Percentiles rank a stretch among this genome's conserved stretches.
Evolutionary conservation across 2,113 vertebrate genomes (phyloP).

Genomic region (Pollachius pollachius): DNA sequence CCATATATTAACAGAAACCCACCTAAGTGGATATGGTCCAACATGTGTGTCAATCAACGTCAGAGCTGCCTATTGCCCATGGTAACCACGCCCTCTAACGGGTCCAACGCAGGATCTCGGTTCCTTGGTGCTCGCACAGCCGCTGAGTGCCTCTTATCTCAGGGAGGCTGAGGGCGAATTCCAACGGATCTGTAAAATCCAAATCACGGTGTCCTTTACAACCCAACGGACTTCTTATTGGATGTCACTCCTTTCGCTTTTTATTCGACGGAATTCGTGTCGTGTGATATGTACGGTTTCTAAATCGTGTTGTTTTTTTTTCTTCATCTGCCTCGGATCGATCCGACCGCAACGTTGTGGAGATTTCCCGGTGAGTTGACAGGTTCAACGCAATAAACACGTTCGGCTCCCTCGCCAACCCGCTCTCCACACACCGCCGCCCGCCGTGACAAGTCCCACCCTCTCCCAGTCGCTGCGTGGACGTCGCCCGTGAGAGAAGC

Average conservation of each 20-base stretch:
- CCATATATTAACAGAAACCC: not conserved
- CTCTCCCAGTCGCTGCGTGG: conserved; percentile 40
- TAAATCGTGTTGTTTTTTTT: not conserved
- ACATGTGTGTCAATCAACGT: conserved; percentile 36
- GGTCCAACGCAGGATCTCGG: too few species aligned
- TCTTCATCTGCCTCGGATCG: not conserved
- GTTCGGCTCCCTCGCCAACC: conserved; percentile 39
- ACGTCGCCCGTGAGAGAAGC: conserved; percentile 49
- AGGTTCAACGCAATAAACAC: not conserved
- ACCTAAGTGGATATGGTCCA: conserved; percentile 24
- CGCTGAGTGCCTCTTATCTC: not conserved
- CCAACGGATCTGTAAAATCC: too few species aligned
- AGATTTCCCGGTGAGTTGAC: too few species aligned
- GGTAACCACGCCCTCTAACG: too few species aligned
- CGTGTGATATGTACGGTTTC: not conserved
- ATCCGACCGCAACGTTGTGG: too few species aligned
- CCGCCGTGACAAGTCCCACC: conserved; percentile 60
- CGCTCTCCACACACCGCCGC: conserved; percentile 16
- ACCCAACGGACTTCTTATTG: too few species aligned
- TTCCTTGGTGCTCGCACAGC: too few species aligned
- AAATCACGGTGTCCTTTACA: too few species aligned
- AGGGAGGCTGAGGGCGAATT: not conserved
- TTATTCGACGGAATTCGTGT: not conserved
- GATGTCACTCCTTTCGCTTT: too few species aligned
- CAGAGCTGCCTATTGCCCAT: not conserved